These are phyloP conservation scores for Drosophila maculinotata DNA, from an alignment of 2,888 invertebrate genomes.

Conservation along the genomic window DNA sequence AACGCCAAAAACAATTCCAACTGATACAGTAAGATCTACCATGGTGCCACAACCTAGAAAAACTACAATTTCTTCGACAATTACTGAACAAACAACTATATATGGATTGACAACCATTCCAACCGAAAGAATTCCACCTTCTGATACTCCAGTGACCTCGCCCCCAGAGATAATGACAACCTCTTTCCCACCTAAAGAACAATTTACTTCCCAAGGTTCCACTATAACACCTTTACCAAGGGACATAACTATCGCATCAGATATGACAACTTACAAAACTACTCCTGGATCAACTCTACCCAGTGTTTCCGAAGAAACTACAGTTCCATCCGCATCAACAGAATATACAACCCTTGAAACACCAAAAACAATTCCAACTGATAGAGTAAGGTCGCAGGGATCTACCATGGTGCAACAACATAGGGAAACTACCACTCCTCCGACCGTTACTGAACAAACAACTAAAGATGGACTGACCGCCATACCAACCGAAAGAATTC, in stretches of 20 bases:
- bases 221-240: background rate
- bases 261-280: too few relatives aligned
- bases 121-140: background rate
- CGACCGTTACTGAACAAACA: background rate
- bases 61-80: background rate
- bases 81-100: background rate
- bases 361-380: background rate
- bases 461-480: background rate
- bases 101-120: background rate
- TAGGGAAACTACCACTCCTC: background rate
- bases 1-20: background rate
- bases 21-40: background rate
- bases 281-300: background rate
- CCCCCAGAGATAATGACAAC: background rate
- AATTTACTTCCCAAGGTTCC: background rate
- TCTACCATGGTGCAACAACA: background rate
- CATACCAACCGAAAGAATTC: background rate
- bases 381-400: background rate
- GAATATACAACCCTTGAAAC: background rate
- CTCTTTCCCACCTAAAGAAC: background rate
- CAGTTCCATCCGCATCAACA: accelerated
- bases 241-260: background rate
- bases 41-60: background rate
- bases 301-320: background rate
- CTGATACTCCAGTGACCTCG: background rate